phyloP scores from a whole-genome alignment of 2,797 vertebrate species.

The Labroides dimidiatus region DNA sequence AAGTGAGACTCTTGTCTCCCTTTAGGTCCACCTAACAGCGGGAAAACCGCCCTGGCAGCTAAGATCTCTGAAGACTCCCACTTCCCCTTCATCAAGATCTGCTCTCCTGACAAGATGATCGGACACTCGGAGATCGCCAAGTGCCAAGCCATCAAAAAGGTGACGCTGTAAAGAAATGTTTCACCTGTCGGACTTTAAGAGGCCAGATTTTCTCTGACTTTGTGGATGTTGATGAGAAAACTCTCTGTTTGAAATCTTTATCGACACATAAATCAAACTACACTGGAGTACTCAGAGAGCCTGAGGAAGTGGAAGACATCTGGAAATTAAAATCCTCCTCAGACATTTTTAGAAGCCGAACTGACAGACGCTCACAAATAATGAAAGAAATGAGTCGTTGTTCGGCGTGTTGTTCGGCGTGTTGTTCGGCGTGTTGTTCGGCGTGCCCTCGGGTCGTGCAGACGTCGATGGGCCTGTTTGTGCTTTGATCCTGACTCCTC shows the following conservation, averaged over 20 bases:
- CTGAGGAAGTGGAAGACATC: neutral
- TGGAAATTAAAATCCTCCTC: constrained; percentile 4
- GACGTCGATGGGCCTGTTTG: neutral
- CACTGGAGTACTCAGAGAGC: too few species aligned
- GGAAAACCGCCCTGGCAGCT: constrained; percentile 94
- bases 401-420: too few species aligned
- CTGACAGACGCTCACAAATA: neutral
- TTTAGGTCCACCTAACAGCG: constrained; percentile 95
- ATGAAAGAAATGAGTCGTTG: neutral
- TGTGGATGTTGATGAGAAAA: too few species aligned
- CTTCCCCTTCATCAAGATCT: constrained; percentile 98
- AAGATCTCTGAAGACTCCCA: constrained; percentile 95
- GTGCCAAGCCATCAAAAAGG: constrained; percentile 98
- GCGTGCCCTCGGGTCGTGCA: neutral
- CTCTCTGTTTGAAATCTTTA: neutral
- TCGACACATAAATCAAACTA: neutral
- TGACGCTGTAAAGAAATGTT: constrained; percentile 65
- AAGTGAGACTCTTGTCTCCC: too few species aligned
- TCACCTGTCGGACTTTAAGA: too few species aligned
- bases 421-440: too few species aligned
- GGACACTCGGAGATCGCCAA: constrained; percentile 96
- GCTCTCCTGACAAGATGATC: constrained; percentile 98
- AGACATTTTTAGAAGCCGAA: neutral
- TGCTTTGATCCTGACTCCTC: neutral
- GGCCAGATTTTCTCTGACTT: too few species aligned